Conservation (phyloP, 2,888 invertebrate genomes). For the Heteromurus nitidus region DNA sequence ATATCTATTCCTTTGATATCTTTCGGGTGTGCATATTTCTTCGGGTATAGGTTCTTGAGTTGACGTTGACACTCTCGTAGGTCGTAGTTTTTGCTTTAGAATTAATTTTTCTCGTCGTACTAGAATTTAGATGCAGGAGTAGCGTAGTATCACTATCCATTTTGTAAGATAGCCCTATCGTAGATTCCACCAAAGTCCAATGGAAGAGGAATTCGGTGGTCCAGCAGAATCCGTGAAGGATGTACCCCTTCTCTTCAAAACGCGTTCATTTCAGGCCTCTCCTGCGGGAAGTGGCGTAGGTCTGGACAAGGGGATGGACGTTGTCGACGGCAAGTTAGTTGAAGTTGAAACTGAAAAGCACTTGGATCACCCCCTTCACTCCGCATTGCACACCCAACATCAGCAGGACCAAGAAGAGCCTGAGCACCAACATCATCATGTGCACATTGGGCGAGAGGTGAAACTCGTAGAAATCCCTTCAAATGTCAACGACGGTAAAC, state of each 20-base stretch:
- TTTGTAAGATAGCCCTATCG: too few species aligned
- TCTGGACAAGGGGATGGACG: constrained; percentile 7
- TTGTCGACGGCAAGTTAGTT: constrained; percentile 25
- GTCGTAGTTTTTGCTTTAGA: too few species aligned
- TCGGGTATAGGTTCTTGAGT: too few species aligned
- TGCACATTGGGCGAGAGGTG: constrained; percentile 20
- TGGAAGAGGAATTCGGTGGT: not conserved
- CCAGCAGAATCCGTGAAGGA: not conserved
- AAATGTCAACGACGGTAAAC: not conserved
- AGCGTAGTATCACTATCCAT: too few species aligned
- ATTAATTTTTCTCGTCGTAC: too few species aligned
- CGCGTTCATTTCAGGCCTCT: not conserved
- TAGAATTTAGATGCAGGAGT: too few species aligned
- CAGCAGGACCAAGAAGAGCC: not conserved
- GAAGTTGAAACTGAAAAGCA: not conserved
- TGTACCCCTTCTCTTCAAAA: constrained; percentile 15
- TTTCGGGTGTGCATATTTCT: too few species aligned
- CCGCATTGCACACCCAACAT: not conserved
- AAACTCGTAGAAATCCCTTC: not conserved
- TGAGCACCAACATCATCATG: constrained; percentile 24
- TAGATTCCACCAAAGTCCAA: too few species aligned
- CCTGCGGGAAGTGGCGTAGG: constrained; percentile 8
- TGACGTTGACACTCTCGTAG: too few species aligned
- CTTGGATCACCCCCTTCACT: not conserved
- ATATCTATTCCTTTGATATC: too few species aligned